Conservation (phyloP, 2,888 invertebrate genomes). For the Sepioteuthis lessoniana region DNA sequence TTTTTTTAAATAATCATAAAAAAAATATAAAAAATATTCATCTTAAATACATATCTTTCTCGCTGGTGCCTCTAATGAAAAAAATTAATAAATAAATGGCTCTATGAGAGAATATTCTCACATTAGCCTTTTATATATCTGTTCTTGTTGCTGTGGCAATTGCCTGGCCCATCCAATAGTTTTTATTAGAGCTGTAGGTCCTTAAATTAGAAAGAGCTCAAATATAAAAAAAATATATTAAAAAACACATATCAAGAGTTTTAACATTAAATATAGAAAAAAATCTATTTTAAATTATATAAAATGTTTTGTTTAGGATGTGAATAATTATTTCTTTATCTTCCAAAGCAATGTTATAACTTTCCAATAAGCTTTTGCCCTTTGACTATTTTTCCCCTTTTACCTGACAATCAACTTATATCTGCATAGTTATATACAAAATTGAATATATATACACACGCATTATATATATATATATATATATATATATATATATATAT, state of each 20-base stretch:
- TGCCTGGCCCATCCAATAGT: neutral
- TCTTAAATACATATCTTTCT: slow-evolving; percentile 15
- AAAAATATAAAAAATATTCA: neutral
- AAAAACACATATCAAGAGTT: neutral
- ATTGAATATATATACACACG: neutral
- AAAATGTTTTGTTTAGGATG: neutral
- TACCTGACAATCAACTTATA: slow-evolving; percentile 24
- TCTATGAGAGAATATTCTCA: neutral
- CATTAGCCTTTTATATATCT: neutral
- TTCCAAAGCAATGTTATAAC: neutral
- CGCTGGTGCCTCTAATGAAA: neutral
- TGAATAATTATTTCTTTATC: too few species aligned
- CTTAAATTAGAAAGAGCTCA: neutral
- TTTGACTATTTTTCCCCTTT: neutral
- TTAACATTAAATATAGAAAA: neutral
- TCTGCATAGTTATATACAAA: neutral
- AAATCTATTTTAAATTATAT: neutral
- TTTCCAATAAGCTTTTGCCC: neutral
- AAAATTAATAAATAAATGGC: neutral
- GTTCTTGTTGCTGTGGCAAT: neutral
- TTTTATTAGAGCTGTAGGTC: neutral
- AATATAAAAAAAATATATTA: neutral
- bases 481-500: too few species aligned
- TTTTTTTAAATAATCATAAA: too few species aligned
- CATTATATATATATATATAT: too few species aligned